Percentiles rank a stretch among this genome's conserved stretches.
Evolutionary conservation across 2,113 vertebrate genomes (phyloP).

Genomic region (Etheostoma cragini): DNA sequence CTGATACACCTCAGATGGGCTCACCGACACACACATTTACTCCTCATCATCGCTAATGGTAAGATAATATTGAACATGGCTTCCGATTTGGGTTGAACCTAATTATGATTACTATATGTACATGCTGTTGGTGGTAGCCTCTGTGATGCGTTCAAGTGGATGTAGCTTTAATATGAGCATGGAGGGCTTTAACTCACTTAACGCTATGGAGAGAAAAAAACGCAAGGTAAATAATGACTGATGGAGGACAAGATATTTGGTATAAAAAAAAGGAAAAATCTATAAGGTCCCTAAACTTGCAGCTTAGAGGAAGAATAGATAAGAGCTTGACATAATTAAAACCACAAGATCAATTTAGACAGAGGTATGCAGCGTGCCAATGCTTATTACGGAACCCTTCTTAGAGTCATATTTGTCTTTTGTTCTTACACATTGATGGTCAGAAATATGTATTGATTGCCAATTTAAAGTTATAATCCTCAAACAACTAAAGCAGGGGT

Average conservation of each 20-base stretch:
- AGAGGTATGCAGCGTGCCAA: slow-evolving; percentile 11
- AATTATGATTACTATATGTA: slow-evolving; percentile 17
- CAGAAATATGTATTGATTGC: background rate
- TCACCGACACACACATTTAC: slow-evolving; percentile 20
- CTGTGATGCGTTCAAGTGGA: background rate
- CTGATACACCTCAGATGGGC: slow-evolving; percentile 38
- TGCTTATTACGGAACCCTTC: slow-evolving; percentile 13
- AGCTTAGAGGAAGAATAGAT: slow-evolving; percentile 41
- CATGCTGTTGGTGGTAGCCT: background rate
- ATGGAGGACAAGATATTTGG: slow-evolving; percentile 51
- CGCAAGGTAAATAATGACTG: slow-evolving; percentile 32
- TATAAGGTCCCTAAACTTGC: slow-evolving; percentile 37
- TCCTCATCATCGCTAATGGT: slow-evolving; percentile 34
- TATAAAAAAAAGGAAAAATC: slow-evolving; percentile 6
- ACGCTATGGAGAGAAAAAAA: slow-evolving; percentile 26
- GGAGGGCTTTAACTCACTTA: slow-evolving; percentile 32
- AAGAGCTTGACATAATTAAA: slow-evolving; percentile 49
- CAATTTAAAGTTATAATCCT: slow-evolving; percentile 5
- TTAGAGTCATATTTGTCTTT: slow-evolving; percentile 5
- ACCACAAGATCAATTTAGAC: slow-evolving; percentile 43
- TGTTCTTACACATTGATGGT: slow-evolving; percentile 8
- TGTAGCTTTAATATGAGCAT: slow-evolving; percentile 16
- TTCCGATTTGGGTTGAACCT: slow-evolving; percentile 15
- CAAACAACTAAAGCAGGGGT: too few species aligned
- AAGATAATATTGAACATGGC: slow-evolving; percentile 31